Percentiles rank a stretch among this genome's conserved stretches.
Evolutionary conservation across 2,888 invertebrate genomes (phyloP).

Genomic region (Pardosa pseudoannulata): DNA sequence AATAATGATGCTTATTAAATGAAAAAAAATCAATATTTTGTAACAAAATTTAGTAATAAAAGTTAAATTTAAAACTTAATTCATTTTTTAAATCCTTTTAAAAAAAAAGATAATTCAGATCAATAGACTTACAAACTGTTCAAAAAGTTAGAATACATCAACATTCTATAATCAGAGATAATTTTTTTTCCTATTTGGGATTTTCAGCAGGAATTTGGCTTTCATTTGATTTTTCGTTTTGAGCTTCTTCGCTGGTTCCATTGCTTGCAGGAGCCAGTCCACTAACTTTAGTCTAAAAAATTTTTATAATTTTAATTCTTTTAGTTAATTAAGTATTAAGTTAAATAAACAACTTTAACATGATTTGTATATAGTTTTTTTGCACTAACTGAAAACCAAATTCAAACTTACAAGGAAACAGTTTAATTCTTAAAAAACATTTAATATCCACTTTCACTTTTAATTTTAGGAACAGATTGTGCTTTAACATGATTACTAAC

Average conservation of each 20-base stretch:
- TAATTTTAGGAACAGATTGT: no score
- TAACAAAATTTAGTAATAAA: no score
- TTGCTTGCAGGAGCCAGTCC: conserved; percentile 33
- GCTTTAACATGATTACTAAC: no score
- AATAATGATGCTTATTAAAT: no score
- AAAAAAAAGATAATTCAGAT: not conserved
- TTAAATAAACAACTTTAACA: not conserved
- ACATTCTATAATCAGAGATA: not conserved
- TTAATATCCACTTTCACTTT: no score
- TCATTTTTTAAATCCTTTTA: no score
- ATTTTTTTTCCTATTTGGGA: conserved; percentile 28
- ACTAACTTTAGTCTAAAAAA: conserved; percentile 69
- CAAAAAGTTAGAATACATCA: not conserved
- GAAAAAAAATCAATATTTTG: no score
- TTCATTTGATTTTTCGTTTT: conserved; percentile 43
- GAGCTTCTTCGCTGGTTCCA: conserved; percentile 35
- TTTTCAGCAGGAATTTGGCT: conserved; percentile 56
- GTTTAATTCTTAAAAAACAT: not conserved
- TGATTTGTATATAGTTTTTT: not conserved
- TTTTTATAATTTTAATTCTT: conserved; percentile 20
- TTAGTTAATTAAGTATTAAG: not conserved
- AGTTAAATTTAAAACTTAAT: no score
- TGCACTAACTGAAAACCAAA: not conserved
- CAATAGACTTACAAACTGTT: not conserved
- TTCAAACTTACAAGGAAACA: not conserved